These are phyloP conservation scores for Atherix ibis DNA, from an alignment of 2,888 invertebrate genomes.

Conservation along the genomic window DNA sequence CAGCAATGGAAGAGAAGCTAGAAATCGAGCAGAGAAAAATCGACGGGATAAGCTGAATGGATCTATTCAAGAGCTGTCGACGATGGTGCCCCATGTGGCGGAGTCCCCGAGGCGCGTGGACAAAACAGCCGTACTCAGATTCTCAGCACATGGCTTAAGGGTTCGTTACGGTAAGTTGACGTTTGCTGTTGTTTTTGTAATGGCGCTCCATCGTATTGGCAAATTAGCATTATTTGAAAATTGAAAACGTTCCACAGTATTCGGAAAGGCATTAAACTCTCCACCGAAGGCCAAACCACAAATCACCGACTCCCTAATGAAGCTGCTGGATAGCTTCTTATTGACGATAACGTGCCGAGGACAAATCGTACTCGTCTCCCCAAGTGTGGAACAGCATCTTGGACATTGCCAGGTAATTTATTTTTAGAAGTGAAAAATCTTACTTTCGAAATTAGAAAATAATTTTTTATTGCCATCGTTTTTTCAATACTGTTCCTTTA, in stretches of 20 bases:
- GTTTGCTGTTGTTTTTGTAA: too few relatives aligned
- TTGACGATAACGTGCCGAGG: constrained; percentile 65
- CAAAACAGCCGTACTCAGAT: constrained; percentile 76
- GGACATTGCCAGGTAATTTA: constrained; percentile 61
- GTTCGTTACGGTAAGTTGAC: constrained; percentile 45
- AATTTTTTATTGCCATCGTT: not conserved
- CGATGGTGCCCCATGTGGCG: constrained; percentile 68
- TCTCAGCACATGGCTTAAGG: constrained; percentile 72
- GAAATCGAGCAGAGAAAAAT: constrained; percentile 83
- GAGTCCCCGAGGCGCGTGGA: constrained; percentile 72
- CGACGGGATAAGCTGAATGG: constrained; percentile 78
- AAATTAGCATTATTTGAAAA: too few relatives aligned
- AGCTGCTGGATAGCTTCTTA: constrained; percentile 63
- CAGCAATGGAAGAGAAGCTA: constrained; percentile 56
- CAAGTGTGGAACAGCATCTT: constrained; percentile 66
- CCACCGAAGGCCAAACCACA: constrained; percentile 32
- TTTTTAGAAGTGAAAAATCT: not conserved
- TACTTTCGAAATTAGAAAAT: not conserved
- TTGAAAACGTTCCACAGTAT: constrained; percentile 26
- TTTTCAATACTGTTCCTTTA: too few relatives aligned
- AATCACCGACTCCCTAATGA: constrained; percentile 44
- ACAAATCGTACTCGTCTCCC: constrained; percentile 71
- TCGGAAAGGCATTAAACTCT: constrained; percentile 39
- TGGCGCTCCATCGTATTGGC: too few relatives aligned
- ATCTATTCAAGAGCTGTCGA: constrained; percentile 66